Base-by-base conservation (phyloP, 2,113 vertebrate genomes). In the Centropus bengalensis region DNA sequence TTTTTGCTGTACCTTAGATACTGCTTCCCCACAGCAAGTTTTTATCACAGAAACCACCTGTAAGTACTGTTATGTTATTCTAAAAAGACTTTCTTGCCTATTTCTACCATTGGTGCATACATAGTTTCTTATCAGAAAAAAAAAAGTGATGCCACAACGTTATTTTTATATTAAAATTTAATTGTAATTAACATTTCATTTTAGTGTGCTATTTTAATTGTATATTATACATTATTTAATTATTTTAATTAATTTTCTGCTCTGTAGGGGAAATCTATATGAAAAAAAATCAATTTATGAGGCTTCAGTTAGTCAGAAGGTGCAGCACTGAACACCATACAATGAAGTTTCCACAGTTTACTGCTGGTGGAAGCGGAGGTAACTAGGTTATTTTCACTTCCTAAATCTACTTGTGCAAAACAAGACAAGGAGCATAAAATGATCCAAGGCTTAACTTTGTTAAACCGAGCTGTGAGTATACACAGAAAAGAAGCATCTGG, bases 41-140 rank as follows among this genome's bases (percentile, higher is more conserved):
- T 93, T 79, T 73, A 92, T 73, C 55, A 94, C 42, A 91, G 68
- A 83, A 92, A 77, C 24, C 17, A 81, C 73, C 42, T 81, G 24
- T 66, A 63, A 86, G 5, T 47, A 88, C 54, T n/a, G 4, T 20
- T 76, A 66, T 4, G 45, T 42, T 80, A 77, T 52, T 80, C 63
- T 60, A 32, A 71, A 75, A 55, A 28, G 6, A 51, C 26, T 74
- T 74, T 30, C n/a, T 73, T 62, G 26, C 21, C 21, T 87, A 20
- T 82, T 83, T 89, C 89, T 82, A 75, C 8, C 33, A 56, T 38
- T 0, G 4, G 13, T 36, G 9, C 52, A 55, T n/a, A 28, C 3
- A 26, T 5, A 78, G 26, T 54, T 77, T 85, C 28, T 67, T 51
- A 36, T n/a, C 0, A 2, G 40, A 23, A 69, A 82, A 74, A 26